Evolutionary conservation across 2,113 vertebrate genomes (phyloP).

Genomic region (Melanostigma gelatinosum): DNA sequence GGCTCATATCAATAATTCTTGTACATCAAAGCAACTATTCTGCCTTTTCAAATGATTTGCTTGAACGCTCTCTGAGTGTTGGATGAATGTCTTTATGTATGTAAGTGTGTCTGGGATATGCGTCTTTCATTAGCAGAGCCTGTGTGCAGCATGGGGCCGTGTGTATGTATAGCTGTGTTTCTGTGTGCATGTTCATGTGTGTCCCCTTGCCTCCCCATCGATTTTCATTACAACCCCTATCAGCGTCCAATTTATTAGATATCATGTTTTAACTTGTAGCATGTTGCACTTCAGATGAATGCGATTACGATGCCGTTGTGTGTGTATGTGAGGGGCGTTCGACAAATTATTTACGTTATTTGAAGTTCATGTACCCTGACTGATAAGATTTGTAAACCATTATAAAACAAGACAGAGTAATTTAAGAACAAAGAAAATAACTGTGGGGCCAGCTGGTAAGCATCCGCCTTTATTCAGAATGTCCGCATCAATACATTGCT

Average conservation of each 20-base stretch:
- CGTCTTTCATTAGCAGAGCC: slow-evolving; percentile 52
- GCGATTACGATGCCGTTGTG: slow-evolving; percentile 18
- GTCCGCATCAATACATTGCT: background rate
- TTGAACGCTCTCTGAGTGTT: slow-evolving; percentile 43
- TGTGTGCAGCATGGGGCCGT: background rate
- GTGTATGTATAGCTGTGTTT: background rate
- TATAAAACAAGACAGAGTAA: slow-evolving; percentile 39
- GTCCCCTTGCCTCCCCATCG: slow-evolving; percentile 25
- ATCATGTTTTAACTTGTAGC: slow-evolving; percentile 36
- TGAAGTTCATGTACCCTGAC: slow-evolving; percentile 48
- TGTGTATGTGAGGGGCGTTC: slow-evolving; percentile 26
- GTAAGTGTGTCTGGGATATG: slow-evolving; percentile 27
- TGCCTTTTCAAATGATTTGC: slow-evolving; percentile 66
- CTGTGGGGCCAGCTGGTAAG: background rate
- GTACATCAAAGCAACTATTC: slow-evolving; percentile 66
- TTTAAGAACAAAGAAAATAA: slow-evolving; percentile 18
- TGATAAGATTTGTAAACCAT: slow-evolving; percentile 49
- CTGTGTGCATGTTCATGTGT: background rate
- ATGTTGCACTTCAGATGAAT: slow-evolving; percentile 51
- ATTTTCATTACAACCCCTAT: slow-evolving; percentile 59
- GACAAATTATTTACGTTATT: slow-evolving; percentile 50
- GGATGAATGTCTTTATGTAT: slow-evolving; percentile 46
- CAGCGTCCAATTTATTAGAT: slow-evolving; percentile 65
- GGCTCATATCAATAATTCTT: slow-evolving; percentile 61
- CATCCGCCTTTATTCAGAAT: background rate